Conservation (phyloP, 2,797 vertebrate species). For the Esox lucius region DNA sequence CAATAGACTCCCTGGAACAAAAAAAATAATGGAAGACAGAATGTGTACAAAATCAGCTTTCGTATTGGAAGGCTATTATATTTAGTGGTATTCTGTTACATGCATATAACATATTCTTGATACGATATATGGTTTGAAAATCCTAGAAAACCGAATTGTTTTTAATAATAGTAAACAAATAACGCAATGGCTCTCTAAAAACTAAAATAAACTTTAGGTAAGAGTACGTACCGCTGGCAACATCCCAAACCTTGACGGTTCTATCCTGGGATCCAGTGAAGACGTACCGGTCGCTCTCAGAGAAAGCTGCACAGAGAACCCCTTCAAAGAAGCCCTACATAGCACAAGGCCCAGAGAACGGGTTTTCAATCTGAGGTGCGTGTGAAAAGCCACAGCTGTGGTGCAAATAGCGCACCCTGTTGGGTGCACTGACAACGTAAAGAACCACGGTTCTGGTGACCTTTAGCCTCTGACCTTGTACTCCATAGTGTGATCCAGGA, state of each 20-base stretch:
- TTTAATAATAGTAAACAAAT: conserved; percentile 8
- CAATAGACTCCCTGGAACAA: conserved; percentile 71
- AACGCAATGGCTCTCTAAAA: not conserved
- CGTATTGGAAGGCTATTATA: not conserved
- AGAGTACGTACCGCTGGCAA: conserved; percentile 58
- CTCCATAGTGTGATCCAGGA: conserved; percentile 77
- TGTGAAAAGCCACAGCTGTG: not conserved
- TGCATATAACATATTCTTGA: too few relatives aligned
- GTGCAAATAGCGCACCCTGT: too few relatives aligned
- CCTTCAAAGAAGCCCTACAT: conserved; percentile 73
- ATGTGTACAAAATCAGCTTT: not conserved
- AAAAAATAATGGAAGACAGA: not conserved
- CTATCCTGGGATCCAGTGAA: conserved; percentile 75
- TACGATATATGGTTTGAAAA: not conserved
- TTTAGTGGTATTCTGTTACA: not conserved
- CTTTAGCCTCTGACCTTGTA: conserved; percentile 69
- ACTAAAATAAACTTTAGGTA: not conserved
- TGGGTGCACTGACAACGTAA: not conserved
- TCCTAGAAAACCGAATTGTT: not conserved
- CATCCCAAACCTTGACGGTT: conserved; percentile 79
- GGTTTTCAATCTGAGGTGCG: not conserved
- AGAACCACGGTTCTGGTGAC: not conserved
- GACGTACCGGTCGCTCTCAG: conserved; percentile 73
- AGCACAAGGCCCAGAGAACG: not conserved
- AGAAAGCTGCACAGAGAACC: conserved; percentile 79